Evolutionary conservation across 2,113 vertebrate genomes (phyloP).

Genomic region (Gallinago paraguaiae): DNA sequence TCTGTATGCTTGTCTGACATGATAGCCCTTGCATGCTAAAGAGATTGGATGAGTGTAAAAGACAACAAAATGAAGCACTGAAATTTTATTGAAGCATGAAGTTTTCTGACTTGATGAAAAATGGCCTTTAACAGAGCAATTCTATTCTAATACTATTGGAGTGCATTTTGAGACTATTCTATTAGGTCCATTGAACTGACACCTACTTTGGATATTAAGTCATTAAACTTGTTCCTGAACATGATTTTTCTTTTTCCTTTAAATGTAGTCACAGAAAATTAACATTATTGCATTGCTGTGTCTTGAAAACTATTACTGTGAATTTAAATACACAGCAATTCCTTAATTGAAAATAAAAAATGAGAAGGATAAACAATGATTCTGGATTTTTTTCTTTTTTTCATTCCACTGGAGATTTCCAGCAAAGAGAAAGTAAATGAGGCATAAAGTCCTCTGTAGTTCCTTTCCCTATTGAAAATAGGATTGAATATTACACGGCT

Average conservation of each 20-base stretch:
- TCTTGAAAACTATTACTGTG: constrained; percentile 9
- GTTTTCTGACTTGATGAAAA: constrained; percentile 16
- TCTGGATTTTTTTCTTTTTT: not conserved
- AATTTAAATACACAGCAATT: constrained; percentile 22
- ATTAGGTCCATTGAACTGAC: not conserved
- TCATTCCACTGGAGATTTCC: constrained; percentile 39
- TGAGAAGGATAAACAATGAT: constrained; percentile 17
- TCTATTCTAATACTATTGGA: not conserved
- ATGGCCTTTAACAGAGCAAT: not conserved
- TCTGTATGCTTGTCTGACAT: not conserved
- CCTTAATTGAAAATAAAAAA: constrained; percentile 50
- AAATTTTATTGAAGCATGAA: not conserved
- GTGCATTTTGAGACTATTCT: constrained; percentile 19
- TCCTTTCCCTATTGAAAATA: constrained; percentile 48
- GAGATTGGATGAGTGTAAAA: not conserved
- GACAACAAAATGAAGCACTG: not conserved
- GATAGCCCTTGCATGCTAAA: not conserved
- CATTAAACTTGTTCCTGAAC: not conserved
- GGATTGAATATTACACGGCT: constrained; percentile 7
- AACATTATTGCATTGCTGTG: constrained; percentile 26
- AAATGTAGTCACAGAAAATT: constrained; percentile 19
- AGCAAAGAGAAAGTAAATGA: constrained; percentile 50
- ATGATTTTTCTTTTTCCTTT: not conserved
- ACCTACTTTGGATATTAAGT: not conserved
- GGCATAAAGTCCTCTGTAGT: not conserved